Conservation (phyloP, 2,888 invertebrate species). For the Psylliodes chrysocephalus region DNA sequence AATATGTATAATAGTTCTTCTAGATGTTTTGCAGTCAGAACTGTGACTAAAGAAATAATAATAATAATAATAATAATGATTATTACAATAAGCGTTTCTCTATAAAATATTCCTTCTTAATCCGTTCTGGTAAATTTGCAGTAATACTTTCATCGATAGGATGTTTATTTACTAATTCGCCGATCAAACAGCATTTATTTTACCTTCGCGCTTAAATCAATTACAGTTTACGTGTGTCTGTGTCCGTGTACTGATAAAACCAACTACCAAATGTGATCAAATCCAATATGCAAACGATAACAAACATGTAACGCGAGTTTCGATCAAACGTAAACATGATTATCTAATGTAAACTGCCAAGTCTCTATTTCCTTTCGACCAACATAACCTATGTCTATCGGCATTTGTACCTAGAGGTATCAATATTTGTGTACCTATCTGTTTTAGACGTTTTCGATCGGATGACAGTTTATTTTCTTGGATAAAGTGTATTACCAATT, state of each 20-base stretch:
- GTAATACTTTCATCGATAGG: too few species aligned
- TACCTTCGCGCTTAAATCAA: slow-evolving; percentile 21
- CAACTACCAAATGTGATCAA: slow-evolving; percentile 32
- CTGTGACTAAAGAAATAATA: too few species aligned
- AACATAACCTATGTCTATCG: neutral
- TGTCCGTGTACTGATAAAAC: slow-evolving; percentile 18
- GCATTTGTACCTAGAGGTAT: neutral
- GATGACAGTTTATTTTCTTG: too few species aligned
- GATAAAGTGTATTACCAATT: too few species aligned
- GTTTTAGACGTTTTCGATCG: too few species aligned
- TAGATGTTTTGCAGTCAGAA: too few species aligned
- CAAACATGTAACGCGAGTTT: slow-evolving; percentile 39
- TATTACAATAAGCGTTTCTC: too few species aligned
- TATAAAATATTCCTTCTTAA: slow-evolving; percentile 8
- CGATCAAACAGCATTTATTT: slow-evolving; percentile 9
- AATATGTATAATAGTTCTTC: too few species aligned
- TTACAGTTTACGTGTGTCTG: slow-evolving; percentile 15
- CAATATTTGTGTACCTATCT: too few species aligned
- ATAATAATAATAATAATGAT: too few species aligned
- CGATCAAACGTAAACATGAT: slow-evolving; percentile 42
- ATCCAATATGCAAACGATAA: slow-evolving; percentile 37
- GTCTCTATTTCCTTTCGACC: slow-evolving; percentile 32
- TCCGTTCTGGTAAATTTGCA: too few species aligned
- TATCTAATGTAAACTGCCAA: slow-evolving; percentile 40
- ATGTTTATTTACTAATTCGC: too few species aligned